phyloP scores from a whole-genome alignment of 1,140 invertebrate species.

The Drosophila ambigua region DNA sequence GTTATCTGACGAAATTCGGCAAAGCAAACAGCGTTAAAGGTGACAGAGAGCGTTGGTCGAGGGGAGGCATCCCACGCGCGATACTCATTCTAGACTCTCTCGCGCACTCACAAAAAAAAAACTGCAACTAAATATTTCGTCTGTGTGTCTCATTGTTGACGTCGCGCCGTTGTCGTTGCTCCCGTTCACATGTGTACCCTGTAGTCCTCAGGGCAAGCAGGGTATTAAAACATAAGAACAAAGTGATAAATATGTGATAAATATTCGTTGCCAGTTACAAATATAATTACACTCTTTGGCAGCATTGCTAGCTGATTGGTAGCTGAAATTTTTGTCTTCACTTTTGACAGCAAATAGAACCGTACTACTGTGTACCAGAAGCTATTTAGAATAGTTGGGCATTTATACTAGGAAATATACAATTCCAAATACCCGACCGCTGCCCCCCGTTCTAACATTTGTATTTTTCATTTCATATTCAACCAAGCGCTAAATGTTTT shows the following conservation, averaged over 20 bases:
- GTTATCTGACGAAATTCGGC: slow-evolving; percentile 36
- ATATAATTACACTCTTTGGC: too few relatives aligned
- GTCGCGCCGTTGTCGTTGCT: slow-evolving; percentile 5
- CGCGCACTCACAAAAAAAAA: background rate
- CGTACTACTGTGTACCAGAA: too few relatives aligned
- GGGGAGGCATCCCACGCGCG: slow-evolving; percentile 1
- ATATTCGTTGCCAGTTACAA: too few relatives aligned
- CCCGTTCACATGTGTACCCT: slow-evolving; percentile 5
- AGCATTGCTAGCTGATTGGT: too few relatives aligned
- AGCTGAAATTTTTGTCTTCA: too few relatives aligned
- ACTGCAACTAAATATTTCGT: slow-evolving; percentile 4
- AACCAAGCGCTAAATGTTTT: slow-evolving; percentile 60
- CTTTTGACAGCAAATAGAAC: too few relatives aligned
- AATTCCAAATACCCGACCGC: background rate
- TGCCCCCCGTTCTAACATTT: background rate
- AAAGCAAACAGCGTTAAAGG: background rate
- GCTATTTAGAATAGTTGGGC: too few relatives aligned
- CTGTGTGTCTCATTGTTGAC: slow-evolving; percentile 29
- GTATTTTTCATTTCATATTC: slow-evolving; percentile 45
- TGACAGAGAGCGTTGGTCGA: background rate
- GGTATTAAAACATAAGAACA: too few relatives aligned
- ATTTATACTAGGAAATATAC: background rate
- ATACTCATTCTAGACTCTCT: background rate
- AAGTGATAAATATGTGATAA: too few relatives aligned
- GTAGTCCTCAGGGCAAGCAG: background rate